These are phyloP conservation scores for Lacerta bilineata DNA, from an alignment of 2,797 vertebrate genomes.

Conservation along the genomic window DNA sequence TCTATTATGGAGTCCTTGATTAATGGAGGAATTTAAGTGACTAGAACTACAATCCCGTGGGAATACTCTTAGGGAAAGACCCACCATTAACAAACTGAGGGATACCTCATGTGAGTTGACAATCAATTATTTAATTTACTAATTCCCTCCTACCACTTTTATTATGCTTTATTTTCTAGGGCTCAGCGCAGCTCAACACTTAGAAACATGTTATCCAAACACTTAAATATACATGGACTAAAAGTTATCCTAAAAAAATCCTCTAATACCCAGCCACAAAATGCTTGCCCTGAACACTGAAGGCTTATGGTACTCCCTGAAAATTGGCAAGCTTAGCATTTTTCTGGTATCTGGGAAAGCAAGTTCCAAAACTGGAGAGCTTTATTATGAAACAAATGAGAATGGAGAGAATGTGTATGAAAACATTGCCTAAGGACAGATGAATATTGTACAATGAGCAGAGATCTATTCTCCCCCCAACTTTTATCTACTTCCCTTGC, in stretches of 20 bases:
- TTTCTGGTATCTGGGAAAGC: neutral
- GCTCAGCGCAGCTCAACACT: neutral
- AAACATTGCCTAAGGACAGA: neutral
- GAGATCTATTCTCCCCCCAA: too few relatives aligned
- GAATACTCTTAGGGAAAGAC: neutral
- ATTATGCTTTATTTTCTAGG: neutral
- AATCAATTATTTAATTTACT: neutral
- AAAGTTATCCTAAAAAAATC: neutral
- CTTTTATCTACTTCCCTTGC: conserved; percentile 3
- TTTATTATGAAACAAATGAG: neutral
- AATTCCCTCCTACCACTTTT: neutral
- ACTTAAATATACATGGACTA: neutral
- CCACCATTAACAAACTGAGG: neutral
- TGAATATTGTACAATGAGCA: neutral
- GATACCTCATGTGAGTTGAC: neutral
- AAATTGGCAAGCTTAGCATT: neutral
- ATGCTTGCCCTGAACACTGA: neutral
- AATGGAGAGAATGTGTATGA: neutral
- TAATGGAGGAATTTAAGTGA: neutral
- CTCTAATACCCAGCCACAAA: neutral
- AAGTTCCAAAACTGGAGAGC: neutral
- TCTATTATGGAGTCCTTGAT: neutral
- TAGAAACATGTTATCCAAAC: neutral
- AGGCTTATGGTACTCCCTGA: neutral
- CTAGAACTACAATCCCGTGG: neutral